Conservation (phyloP, 2,113 vertebrate species). For the Cyanoderma ruficeps region DNA sequence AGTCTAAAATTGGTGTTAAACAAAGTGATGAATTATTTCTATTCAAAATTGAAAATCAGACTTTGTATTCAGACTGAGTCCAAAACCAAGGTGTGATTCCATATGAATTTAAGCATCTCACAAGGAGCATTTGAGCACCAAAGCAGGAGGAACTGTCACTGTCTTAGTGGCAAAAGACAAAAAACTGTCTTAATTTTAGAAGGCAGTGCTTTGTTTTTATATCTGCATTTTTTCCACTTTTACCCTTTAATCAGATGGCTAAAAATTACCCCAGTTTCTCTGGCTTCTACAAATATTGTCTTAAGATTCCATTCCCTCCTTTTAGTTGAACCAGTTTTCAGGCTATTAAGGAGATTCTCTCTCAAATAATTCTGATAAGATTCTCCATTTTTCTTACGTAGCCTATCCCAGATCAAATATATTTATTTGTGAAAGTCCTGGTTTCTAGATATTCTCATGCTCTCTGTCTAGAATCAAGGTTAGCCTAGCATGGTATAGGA, state of each 20-base stretch:
- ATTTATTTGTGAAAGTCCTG: background rate
- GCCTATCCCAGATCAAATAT: background rate
- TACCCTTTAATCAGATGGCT: fast-evolving
- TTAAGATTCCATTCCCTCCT: background rate
- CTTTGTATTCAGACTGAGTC: background rate
- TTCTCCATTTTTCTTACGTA: background rate
- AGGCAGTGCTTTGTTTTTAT: background rate
- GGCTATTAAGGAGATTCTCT: background rate
- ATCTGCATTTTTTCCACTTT: background rate
- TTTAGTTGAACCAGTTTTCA: background rate
- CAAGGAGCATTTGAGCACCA: background rate
- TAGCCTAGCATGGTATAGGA: background rate
- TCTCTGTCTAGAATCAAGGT: background rate
- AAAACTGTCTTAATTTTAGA: background rate
- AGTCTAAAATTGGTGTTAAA: background rate
- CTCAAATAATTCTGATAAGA: background rate
- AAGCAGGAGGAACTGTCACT: background rate
- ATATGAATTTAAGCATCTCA: background rate
- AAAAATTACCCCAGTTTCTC: background rate
- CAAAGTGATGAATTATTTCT: background rate
- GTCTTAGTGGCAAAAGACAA: background rate
- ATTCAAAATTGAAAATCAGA: background rate
- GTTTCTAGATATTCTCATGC: background rate
- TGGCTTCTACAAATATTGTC: background rate
- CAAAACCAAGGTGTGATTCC: background rate